Percentiles rank a stretch among this genome's conserved stretches.
phyloP scores from a whole-genome alignment of 2,797 vertebrate species.

The Capromys pilorides region DNA sequence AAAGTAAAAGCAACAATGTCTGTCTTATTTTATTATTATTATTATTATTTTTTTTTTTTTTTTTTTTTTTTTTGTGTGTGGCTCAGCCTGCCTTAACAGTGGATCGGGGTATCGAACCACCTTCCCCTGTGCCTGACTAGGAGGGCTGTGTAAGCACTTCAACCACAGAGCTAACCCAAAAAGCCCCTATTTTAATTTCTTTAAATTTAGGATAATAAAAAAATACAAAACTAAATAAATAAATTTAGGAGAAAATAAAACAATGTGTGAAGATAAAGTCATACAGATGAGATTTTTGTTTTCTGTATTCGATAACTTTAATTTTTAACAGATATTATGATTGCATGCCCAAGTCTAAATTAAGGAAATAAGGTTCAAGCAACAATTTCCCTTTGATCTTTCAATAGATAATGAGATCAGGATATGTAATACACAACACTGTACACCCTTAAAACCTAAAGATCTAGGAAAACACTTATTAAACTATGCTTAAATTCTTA shows the following conservation, averaged over 20 bases:
- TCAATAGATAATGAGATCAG: not conserved
- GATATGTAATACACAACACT: not conserved
- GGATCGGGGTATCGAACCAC: too few relatives aligned
- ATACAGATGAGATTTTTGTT: not conserved
- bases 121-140: too few relatives aligned
- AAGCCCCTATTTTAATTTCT: not conserved
- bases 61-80: too few relatives aligned
- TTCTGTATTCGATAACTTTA: not conserved
- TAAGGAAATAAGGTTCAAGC: not conserved
- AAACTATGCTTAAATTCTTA: not conserved
- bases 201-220: not conserved
- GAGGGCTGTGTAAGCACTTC: too few relatives aligned
- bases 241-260: not conserved
- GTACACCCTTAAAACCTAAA: not conserved
- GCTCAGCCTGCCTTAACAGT: too few relatives aligned
- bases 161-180: too few relatives aligned
- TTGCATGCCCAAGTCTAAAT: not conserved
- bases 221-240: not conserved
- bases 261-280: not conserved
- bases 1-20: not conserved
- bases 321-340: not conserved
- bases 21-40: not conserved
- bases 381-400: not conserved
- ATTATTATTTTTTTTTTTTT: too few relatives aligned
- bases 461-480: not conserved